Evolutionary conservation across 37 sponge, comb jelly and placozoan genomes (phyloP).

Genomic region (Mnemiopsis leidyi): DNA sequence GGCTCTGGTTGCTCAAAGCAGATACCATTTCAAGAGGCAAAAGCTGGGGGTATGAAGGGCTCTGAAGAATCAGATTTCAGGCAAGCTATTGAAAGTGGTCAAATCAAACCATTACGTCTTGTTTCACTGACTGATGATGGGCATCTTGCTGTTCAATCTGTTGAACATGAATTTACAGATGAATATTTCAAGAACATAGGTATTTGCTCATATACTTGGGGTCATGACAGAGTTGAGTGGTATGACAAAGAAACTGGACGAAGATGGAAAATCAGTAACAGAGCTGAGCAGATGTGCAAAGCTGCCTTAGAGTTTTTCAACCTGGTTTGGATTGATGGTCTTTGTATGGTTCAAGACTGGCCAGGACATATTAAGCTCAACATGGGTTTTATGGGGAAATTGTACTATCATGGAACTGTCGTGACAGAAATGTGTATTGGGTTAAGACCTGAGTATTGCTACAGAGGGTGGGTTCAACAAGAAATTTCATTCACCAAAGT

Average conservation of each 20-base stretch:
- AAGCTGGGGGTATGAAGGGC: no score
- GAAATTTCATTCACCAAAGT: neutral
- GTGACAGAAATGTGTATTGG: neutral
- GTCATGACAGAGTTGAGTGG: neutral
- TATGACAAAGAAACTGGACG: neutral
- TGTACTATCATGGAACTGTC: neutral
- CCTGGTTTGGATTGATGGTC: neutral
- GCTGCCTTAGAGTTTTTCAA: neutral
- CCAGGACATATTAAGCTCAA: neutral
- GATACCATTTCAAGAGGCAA: no score
- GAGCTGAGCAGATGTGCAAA: neutral
- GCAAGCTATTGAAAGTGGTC: neutral
- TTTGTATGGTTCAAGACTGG: neutral
- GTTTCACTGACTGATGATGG: neutral
- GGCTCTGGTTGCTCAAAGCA: no score
- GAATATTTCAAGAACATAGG: neutral
- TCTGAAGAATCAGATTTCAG: no score
- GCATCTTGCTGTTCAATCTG: neutral
- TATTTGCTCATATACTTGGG: neutral
- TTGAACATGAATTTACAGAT: neutral
- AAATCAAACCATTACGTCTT: neutral
- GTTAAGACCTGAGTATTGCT: neutral
- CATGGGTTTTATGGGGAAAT: neutral
- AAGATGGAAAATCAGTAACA: neutral
- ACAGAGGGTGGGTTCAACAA: neutral